Evolutionary conservation across 2,888 invertebrate genomes (phyloP).

Genomic region (Dorcus parallelipipedus): DNA sequence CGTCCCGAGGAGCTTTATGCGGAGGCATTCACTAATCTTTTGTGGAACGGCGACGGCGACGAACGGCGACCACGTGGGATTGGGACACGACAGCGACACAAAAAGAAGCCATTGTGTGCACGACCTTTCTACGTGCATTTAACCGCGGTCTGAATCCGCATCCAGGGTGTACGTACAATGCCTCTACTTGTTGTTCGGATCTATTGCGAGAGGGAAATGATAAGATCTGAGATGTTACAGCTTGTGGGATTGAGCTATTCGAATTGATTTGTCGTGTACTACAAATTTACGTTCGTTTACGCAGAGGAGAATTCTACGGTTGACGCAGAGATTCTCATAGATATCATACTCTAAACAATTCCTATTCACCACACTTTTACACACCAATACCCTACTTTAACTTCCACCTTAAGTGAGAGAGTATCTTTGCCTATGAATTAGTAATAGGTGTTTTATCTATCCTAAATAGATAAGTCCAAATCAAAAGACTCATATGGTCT

Average conservation of each 20-base stretch:
- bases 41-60: conserved; percentile 22
- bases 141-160: conserved; percentile 24
- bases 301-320: background rate
- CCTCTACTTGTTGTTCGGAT: background rate
- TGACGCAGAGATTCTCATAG: background rate
- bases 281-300: conserved; percentile 28
- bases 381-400: no score
- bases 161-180: conserved; percentile 18
- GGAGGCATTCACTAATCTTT: conserved; percentile 41
- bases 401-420: no score
- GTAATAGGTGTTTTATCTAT: no score
- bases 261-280: conserved; percentile 35
- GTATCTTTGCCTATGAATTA: no score
- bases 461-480: no score
- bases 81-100: conserved; percentile 27
- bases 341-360: background rate
- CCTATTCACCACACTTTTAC: background rate
- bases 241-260: conserved; percentile 31
- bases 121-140: conserved; percentile 16
- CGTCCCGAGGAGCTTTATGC: conserved; percentile 34
- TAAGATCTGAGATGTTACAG: conserved; percentile 28
- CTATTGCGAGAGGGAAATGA: conserved; percentile 18
- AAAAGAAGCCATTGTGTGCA: conserved; percentile 29
- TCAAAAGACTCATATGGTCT: no score
- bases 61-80: conserved; percentile 31